phyloP scores from a whole-genome alignment of 2,888 invertebrate species.

The Zele albiditarsus region DNA sequence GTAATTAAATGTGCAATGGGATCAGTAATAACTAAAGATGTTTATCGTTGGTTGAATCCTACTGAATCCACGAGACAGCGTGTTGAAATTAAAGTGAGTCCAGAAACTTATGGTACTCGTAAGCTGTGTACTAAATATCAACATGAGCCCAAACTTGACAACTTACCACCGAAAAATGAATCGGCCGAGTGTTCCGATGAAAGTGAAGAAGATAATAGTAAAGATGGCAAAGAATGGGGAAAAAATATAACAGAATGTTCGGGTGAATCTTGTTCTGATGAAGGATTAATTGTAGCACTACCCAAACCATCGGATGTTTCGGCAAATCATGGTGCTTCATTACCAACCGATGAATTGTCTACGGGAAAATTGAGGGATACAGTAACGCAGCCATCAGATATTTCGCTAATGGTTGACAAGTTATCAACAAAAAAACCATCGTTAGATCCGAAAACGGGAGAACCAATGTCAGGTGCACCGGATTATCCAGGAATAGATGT shows the following conservation, averaged over 20 bases:
- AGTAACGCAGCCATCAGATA: background rate
- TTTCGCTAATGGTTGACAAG: background rate
- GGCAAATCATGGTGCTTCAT: background rate
- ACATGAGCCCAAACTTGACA: background rate
- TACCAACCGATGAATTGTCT: background rate
- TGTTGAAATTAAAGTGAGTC: conserved; percentile 57
- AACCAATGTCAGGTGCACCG: too few relatives aligned
- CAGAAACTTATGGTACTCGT: conserved; percentile 27
- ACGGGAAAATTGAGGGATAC: background rate
- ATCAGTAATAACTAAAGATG: conserved; percentile 51
- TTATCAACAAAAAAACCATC: background rate
- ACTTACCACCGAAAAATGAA: background rate
- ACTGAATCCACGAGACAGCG: conserved; percentile 49
- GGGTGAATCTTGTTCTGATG: background rate
- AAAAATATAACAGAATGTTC: background rate
- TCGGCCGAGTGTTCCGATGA: conserved; percentile 17
- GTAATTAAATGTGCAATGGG: conserved; percentile 55
- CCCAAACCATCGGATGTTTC: background rate
- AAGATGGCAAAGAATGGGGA: background rate
- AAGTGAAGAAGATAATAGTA: background rate
- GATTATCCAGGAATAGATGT: too few relatives aligned
- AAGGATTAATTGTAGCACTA: background rate
- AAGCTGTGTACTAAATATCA: background rate
- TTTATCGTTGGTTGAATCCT: conserved; percentile 48
- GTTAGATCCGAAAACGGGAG: too few relatives aligned